phyloP scores from a whole-genome alignment of 2,797 vertebrate genomes.

The Morus bassanus region DNA sequence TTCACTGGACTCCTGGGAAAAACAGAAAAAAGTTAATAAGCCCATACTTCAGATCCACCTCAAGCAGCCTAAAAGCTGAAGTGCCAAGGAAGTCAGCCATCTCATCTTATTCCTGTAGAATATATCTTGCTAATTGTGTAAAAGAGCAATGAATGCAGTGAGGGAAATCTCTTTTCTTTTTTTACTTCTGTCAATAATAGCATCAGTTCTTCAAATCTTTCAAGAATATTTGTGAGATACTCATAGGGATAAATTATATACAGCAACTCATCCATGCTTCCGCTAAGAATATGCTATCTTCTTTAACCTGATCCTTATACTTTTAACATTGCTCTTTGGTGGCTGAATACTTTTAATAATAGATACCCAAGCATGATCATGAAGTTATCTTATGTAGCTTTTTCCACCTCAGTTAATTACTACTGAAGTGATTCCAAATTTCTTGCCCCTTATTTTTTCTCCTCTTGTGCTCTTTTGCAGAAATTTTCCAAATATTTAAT shows the following conservation, averaged over 20 bases:
- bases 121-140: background rate
- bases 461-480: background rate
- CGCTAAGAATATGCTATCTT: background rate
- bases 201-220: background rate
- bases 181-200: background rate
- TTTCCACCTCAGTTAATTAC: background rate
- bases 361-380: background rate
- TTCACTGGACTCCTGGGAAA: background rate
- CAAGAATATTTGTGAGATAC: background rate
- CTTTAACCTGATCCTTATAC: background rate
- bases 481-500: background rate
- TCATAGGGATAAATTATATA: background rate
- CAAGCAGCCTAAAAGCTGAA: background rate
- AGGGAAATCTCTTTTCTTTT: background rate
- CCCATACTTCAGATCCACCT: background rate
- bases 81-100: background rate
- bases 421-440: background rate
- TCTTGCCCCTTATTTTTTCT: background rate
- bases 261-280: background rate
- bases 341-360: background rate
- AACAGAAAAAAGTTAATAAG: background rate
- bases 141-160: background rate
- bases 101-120: background rate
- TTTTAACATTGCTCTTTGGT: background rate
- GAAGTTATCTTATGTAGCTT: background rate